A percentile compares a stretch with the other conserved stretches of the same genome.
phyloP scores from a whole-genome alignment of 2,888 invertebrate species.

The Smittia aterrima region DNA sequence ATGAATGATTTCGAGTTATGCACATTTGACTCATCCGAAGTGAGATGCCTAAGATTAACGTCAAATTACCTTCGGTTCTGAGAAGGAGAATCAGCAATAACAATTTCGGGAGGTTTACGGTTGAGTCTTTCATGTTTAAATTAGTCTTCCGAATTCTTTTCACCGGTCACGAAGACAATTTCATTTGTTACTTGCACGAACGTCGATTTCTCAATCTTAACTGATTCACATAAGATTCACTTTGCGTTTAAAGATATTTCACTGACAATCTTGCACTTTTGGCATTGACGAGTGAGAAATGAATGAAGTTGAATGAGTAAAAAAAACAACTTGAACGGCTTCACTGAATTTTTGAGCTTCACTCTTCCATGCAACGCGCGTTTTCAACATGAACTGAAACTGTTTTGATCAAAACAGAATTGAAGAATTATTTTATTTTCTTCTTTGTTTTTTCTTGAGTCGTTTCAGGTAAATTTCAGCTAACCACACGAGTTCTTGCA shows the following conservation, averaged over 20 bases:
- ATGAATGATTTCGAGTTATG: slow-evolving; percentile 12
- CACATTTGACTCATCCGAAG: neutral
- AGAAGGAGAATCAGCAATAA: too few species aligned
- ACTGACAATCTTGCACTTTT: too few species aligned
- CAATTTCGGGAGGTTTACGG: too few species aligned
- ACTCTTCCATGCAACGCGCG: neutral
- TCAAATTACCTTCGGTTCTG: too few species aligned
- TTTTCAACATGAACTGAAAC: neutral
- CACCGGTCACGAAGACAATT: too few species aligned
- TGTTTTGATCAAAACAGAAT: slow-evolving; percentile 19
- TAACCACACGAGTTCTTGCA: neutral
- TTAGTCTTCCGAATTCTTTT: too few species aligned
- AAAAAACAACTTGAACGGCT: slow-evolving; percentile 1
- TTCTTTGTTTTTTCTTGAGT: slow-evolving; percentile 2
- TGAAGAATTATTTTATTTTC: neutral
- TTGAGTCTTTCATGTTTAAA: too few species aligned
- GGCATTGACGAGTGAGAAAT: too few species aligned
- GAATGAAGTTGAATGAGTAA: neutral
- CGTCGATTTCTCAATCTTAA: too few species aligned
- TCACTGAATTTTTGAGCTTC: neutral
- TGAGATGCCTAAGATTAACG: neutral
- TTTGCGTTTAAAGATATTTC: too few species aligned
- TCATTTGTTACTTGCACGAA: too few species aligned
- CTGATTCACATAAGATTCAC: too few species aligned
- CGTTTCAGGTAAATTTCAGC: slow-evolving; percentile 1